phyloP scores from a whole-genome alignment of 2,888 invertebrate genomes.

The Diaprepes abbreviatus region DNA sequence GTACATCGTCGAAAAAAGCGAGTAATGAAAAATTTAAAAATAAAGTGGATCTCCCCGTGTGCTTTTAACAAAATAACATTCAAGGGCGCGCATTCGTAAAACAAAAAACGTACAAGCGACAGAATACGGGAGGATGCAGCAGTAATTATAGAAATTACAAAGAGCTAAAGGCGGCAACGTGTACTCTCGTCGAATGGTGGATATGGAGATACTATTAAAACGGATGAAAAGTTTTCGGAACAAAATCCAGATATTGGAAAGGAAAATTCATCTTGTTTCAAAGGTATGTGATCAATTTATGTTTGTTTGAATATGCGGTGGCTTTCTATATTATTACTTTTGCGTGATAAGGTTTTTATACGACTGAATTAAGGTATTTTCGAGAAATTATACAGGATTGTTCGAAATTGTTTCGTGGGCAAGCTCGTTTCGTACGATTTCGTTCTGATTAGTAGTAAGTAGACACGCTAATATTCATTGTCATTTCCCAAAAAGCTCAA shows the following conservation, averaged over 20 bases:
- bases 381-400: too few relatives aligned
- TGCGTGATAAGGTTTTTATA: too few relatives aligned
- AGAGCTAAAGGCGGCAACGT: slow-evolving; percentile 30
- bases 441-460: too few relatives aligned
- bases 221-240: slow-evolving; percentile 19
- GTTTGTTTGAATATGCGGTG: too few relatives aligned
- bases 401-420: too few relatives aligned
- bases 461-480: too few relatives aligned
- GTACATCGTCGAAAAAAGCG: slow-evolving; percentile 23
- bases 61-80: slow-evolving; percentile 43
- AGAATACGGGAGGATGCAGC: slow-evolving; percentile 27
- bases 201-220: slow-evolving; percentile 31
- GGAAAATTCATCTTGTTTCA: slow-evolving; percentile 6
- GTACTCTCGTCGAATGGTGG: neutral
- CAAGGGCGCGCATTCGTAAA: slow-evolving; percentile 23
- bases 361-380: too few relatives aligned
- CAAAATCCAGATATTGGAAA: slow-evolving; percentile 27
- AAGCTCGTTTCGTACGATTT: too few relatives aligned
- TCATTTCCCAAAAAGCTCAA: too few relatives aligned
- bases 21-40: slow-evolving; percentile 36
- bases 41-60: slow-evolving; percentile 30
- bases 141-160: slow-evolving; percentile 43
- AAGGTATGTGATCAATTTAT: too few relatives aligned
- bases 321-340: too few relatives aligned
- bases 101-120: slow-evolving; percentile 29